These are phyloP conservation scores for Polypterus bichir DNA, from an alignment of 2,113 vertebrate species.

Conservation along the genomic window DNA sequence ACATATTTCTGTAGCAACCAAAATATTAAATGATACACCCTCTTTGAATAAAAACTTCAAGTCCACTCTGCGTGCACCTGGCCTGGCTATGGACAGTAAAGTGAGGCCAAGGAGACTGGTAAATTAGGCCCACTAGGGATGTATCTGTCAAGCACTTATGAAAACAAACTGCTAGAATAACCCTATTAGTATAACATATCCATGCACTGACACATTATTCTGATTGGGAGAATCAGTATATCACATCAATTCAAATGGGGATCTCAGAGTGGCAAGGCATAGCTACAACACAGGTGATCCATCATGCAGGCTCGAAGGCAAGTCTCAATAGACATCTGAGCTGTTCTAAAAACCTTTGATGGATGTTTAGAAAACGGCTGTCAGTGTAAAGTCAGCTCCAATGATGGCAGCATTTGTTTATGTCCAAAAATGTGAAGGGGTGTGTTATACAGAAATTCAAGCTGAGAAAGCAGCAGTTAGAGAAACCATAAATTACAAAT, in stretches of 20 bases:
- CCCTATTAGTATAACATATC: conserved; percentile 38
- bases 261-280: conserved; percentile 35
- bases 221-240: conserved; percentile 28
- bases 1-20: too few species aligned
- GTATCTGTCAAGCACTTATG: background rate
- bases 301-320: conserved; percentile 33
- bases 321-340: conserved; percentile 22
- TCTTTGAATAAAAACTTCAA: too few species aligned
- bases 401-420: conserved; percentile 5
- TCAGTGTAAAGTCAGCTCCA: conserved; percentile 26
- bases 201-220: conserved; percentile 22
- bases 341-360: conserved; percentile 29
- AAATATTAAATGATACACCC: too few species aligned
- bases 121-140: background rate
- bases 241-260: conserved; percentile 46
- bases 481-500: too few species aligned
- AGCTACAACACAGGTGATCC: conserved; percentile 38
- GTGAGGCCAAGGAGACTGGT: conserved; percentile 36
- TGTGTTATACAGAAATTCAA: too few species aligned
- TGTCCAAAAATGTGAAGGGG: too few species aligned
- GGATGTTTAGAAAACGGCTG: conserved; percentile 33
- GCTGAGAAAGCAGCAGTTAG: too few species aligned
- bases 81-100: conserved; percentile 33
- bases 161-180: conserved; percentile 18
- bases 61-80: conserved; percentile 12